A percentile compares a stretch with the other conserved stretches of the same genome.
Conservation (phyloP, 2,888 invertebrate genomes). For the Pyrocoelia pectoralis region DNA sequence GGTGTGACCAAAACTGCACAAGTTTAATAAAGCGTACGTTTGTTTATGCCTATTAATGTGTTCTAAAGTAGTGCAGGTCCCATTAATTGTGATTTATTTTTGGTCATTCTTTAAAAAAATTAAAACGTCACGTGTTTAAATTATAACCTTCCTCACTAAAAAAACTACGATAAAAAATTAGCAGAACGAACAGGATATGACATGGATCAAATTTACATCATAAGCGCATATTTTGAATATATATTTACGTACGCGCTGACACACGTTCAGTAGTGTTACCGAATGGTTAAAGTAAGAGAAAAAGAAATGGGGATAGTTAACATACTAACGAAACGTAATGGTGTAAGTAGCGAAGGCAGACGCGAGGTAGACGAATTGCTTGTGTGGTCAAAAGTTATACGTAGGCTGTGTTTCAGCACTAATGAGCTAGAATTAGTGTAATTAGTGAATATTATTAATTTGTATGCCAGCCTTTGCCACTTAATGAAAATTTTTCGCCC, state of each 20-base stretch:
- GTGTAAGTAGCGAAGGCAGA: slow-evolving; percentile 21
- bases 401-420: slow-evolving; percentile 39
- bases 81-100: slow-evolving; percentile 7
- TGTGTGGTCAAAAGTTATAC: slow-evolving; percentile 41
- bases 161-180: slow-evolving; percentile 26
- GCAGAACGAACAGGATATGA: slow-evolving; percentile 30
- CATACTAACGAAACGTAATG: slow-evolving; percentile 17
- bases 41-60: no score
- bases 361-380: slow-evolving; percentile 40
- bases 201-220: slow-evolving; percentile 31
- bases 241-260: not conserved
- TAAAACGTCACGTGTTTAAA: slow-evolving; percentile 19
- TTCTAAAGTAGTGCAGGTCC: not conserved
- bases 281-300: not conserved
- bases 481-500: slow-evolving; percentile 17
- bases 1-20: no score
- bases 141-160: slow-evolving; percentile 26
- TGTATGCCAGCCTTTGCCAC: slow-evolving; percentile 29
- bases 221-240: slow-evolving; percentile 14
- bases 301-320: slow-evolving; percentile 16
- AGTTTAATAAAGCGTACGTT: no score
- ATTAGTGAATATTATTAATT: slow-evolving; percentile 38
- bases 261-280: not conserved
- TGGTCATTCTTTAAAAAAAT: slow-evolving; percentile 6
- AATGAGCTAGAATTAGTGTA: slow-evolving; percentile 42